Base-by-base conservation (phyloP, 2,888 invertebrate species). In the Ichneumon xanthorius region DNA sequence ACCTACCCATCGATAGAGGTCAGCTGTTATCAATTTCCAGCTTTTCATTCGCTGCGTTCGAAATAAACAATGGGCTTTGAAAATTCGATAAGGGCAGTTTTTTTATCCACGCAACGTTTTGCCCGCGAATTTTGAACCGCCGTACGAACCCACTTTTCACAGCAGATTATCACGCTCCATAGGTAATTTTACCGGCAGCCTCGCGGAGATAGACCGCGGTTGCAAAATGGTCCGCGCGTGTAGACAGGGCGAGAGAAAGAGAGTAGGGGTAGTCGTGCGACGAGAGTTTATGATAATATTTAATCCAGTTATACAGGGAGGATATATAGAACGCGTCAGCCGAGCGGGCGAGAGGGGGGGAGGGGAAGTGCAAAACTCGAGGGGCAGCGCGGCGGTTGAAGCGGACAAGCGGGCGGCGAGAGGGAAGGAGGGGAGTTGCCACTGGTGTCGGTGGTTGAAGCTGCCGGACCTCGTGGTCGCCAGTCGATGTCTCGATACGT, bases 221-320 rank as follows among this genome's bases (percentile, higher is more conserved):
- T 58, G 11, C 58, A 22, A 63, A 63, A 63, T 63, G 30, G 63
- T 33, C 61, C 9, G 19, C 4, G 22, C 58, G 55, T 40, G 33
- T 63, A 33, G 63, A 30, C n/a, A 26, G 55, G 37, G 58, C 14
- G 48, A 19, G 19, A 14, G 40, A n/a, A n/a, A 22, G 65, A 75
- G 45, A 30, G 45, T 73, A 76, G 80, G 80, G 68, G 78, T 48
- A 22, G 70, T 53, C 40, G 80, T 67, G 72, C 63, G 73, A 86
- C 82, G 86, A 88, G 86, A 89, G 90, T 91, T 92, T 91, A 92
- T 92, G 90, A 91, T 91, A 92, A 92, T 92, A 92, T 92, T 90
- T 91, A 92, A 92, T 92, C 92, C 91, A 87, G 88, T 92, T 92
- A 92, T 58, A 72, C 85, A 53, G 76, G 77, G 79, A 50, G 48